Base-by-base conservation (phyloP, 1,140 invertebrate genomes). In the Plutomurus gul region DNA sequence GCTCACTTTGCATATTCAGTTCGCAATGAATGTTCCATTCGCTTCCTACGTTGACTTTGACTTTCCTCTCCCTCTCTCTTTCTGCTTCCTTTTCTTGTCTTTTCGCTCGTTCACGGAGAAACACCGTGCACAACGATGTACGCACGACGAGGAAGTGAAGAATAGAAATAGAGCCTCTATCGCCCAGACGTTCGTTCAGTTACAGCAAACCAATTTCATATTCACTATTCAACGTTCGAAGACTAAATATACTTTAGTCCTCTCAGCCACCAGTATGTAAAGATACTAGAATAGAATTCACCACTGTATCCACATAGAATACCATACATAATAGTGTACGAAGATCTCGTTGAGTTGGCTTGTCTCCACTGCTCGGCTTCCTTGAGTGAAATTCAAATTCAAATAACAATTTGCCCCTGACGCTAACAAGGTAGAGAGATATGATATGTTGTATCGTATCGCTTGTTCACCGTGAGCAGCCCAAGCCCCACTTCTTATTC, bases 401-500 rank as follows among this genome's bases (percentile, higher is more conserved):
- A 72, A 72, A 72, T 72, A 49, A 46, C 73, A 75, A 75, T 75
- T 75, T 75, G 73, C 73, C 73, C 73, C 73, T 49, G 73, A 75
- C 73, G 73, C 73, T 75, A 75, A 75, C 73, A 75, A 75, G 73
- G 22, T 49, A 47, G 43, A 30, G 30, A 49, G 40, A 49, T 75
- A 37, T 75, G 70, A 72, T 39, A 72, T 36, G 39, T 13, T 43
- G n/a, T 43, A n/a, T 43, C n/a, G 39, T 43, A 43, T 43, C 39
- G n/a, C 46, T 25, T 30, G n/a, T n/a, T n/a, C n/a, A n/a, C n/a
- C n/a, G n/a, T n/a, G n/a, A n/a, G n/a, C n/a, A n/a, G n/a, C n/a
- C n/a, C n/a, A n/a, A n/a, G n/a, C n/a, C n/a, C n/a, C n/a, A n/a
- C n/a, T n/a, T n/a, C n/a, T n/a, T n/a, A n/a, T n/a, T n/a, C n/a